Evolutionary conservation across 1,140 invertebrate genomes (phyloP).

Genomic region (Manduca sexta): DNA sequence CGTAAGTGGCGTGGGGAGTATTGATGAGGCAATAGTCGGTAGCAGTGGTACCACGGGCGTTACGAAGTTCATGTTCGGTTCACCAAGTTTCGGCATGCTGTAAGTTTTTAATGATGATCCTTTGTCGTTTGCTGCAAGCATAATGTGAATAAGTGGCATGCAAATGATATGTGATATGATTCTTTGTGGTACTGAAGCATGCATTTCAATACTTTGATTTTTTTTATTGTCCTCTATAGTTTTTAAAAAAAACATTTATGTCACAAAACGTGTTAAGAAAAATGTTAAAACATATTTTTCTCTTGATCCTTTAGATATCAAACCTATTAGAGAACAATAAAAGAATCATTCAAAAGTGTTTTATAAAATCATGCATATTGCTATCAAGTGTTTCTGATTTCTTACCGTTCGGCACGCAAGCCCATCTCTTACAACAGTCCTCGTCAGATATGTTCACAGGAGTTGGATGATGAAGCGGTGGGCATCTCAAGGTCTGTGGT

Average conservation of each 20-base stretch:
- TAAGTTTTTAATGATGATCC: conserved; percentile 32
- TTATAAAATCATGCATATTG: too few species aligned
- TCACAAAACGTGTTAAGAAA: too few species aligned
- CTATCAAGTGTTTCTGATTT: neutral
- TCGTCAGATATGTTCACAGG: conserved; percentile 82
- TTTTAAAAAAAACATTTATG: too few species aligned
- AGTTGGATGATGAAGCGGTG: conserved; percentile 75
- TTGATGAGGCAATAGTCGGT: conserved; percentile 28
- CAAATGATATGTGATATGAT: conserved; percentile 10
- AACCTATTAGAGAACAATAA: conserved; percentile 6
- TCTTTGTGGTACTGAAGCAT: conserved; percentile 4
- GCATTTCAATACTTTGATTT: neutral
- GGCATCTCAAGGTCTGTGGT: conserved; percentile 82
- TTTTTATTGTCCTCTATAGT: neutral
- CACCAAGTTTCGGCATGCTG: conserved; percentile 25
- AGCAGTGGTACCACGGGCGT: conserved; percentile 38
- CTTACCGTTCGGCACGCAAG: conserved; percentile 73
- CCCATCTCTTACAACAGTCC: conserved; percentile 86
- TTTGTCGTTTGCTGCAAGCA: conserved; percentile 53
- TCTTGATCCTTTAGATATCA: too few species aligned
- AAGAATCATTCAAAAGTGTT: neutral
- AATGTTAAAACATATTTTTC: too few species aligned
- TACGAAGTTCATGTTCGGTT: conserved; percentile 35
- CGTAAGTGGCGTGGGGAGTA: conserved; percentile 26
- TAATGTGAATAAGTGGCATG: conserved; percentile 33